Evolutionary conservation across 2,888 invertebrate genomes (phyloP), one percentile per base, ranked within the genome.

Genomic region (Cosmopolites sordidus): DNA sequence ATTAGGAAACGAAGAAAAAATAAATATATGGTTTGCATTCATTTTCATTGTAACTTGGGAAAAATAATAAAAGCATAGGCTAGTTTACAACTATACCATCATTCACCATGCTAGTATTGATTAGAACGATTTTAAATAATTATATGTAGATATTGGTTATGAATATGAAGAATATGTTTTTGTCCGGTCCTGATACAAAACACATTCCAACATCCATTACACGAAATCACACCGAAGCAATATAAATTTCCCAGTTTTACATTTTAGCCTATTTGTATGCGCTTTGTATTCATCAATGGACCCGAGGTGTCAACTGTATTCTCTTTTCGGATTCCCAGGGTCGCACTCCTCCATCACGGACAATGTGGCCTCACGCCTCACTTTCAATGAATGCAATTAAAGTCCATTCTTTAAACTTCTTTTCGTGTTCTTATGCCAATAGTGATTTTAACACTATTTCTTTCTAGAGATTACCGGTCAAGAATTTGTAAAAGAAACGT

Each of bases 331-430:
- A 40, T 43, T 37, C 60, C 59, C 54, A 46, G 58, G 63, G 62
- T 59, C 50, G 54, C 51, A 56, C 58, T 51, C 46, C 54, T 63
- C 33, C 60, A 58, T 51, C 49, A 43, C 17, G 15, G 48, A 62
- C 60, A 66, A 66, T 64, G 48, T 53, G 50, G 56, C 62, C 69
- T 73, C 73, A 73, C 73, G 73, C 73, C 72, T 69, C 68, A 67
- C 53, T 61, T 62, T 72, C 71, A 72, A 70, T 72, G 71, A 71
- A 72, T 71, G 70, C 73, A 73, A 73, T 73, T 73, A 73, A 66
- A 66, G 56, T 57, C 67, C 66, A 72, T 73, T 72, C 70, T 71
- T 55, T 50, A 48, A 38, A 29, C 29, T 49, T 33, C 46, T 58
- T 54, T 54, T 53, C 53, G 54, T 51, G 53, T 54, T 56, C 51